phyloP scores from a whole-genome alignment of 23 tunicate species.

The Trididemnum clinides region DNA sequence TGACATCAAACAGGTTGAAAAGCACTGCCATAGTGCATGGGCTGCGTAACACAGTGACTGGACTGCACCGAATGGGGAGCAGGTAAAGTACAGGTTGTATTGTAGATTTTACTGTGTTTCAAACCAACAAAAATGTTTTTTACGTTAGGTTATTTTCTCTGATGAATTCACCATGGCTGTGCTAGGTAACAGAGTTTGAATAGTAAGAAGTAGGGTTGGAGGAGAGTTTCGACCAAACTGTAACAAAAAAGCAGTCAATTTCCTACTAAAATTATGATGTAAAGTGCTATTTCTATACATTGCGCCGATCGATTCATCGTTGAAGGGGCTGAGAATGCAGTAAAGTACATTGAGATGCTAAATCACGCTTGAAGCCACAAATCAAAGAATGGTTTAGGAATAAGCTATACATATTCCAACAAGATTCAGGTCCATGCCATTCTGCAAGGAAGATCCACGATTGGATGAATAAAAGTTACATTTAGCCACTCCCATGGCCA shows the following conservation, averaged over 20 bases:
- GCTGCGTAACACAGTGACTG: conserved; percentile 1
- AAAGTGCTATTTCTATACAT: background rate
- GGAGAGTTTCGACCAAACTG: background rate
- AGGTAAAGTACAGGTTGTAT: background rate
- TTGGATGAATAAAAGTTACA: too few species aligned
- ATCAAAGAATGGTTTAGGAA: too few species aligned
- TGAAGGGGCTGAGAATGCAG: too few species aligned
- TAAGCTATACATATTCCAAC: too few species aligned
- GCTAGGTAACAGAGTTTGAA: background rate
- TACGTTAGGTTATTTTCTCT: conserved; percentile 3
- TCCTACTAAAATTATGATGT: background rate
- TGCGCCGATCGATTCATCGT: background rate
- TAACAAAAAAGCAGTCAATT: background rate
- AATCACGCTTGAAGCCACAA: too few species aligned
- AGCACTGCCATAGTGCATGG: background rate
- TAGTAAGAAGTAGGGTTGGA: background rate
- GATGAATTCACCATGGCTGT: background rate
- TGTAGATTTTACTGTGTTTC: too few species aligned
- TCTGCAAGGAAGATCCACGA: too few species aligned
- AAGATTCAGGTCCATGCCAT: too few species aligned
- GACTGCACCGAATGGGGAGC: conserved; percentile 5
- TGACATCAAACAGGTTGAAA: too few species aligned
- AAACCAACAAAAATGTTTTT: too few species aligned
- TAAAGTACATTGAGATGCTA: too few species aligned
- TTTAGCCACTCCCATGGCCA: background rate